Conservation (phyloP, 1,140 invertebrate species). For the Bacillus rossius region DNA sequence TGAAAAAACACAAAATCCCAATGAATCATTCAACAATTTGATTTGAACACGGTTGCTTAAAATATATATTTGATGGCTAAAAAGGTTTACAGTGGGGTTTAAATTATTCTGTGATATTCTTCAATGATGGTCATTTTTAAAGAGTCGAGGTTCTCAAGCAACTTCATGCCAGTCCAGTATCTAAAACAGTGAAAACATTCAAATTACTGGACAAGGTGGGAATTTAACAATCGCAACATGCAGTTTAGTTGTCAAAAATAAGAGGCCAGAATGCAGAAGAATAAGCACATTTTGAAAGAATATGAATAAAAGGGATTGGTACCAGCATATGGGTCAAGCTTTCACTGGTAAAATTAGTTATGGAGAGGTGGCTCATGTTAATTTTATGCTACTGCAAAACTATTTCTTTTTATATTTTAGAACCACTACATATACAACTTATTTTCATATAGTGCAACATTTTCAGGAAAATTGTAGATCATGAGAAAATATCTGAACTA, state of each 20-base stretch:
- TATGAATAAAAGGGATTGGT: neutral
- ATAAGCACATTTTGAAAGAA: neutral
- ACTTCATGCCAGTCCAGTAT: neutral
- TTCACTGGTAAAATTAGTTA: neutral
- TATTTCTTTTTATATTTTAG: too few relatives aligned
- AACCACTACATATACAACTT: too few relatives aligned
- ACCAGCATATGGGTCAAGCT: neutral
- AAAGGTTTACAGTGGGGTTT: conserved; percentile 11
- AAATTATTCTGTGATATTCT: conserved; percentile 10
- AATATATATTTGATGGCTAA: conserved; percentile 17
- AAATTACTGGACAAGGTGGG: neutral
- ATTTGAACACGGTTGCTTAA: conserved; percentile 18
- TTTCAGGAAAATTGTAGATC: too few relatives aligned
- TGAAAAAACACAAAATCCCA: conserved; percentile 16
- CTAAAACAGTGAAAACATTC: neutral
- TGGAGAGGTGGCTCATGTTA: too few relatives aligned
- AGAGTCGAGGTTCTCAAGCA: conserved; percentile 15
- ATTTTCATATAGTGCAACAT: too few relatives aligned
- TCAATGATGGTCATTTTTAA: conserved; percentile 16
- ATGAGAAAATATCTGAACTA: too few relatives aligned
- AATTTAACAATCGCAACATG: neutral
- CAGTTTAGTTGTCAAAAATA: neutral
- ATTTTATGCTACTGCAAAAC: too few relatives aligned
- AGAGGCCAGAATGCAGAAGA: too few relatives aligned
- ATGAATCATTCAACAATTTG: conserved; percentile 16